Evolutionary conservation across 2,888 invertebrate species (phyloP), one percentile per base, ranked within the genome.

Genomic region (Catocala sponsa): DNA sequence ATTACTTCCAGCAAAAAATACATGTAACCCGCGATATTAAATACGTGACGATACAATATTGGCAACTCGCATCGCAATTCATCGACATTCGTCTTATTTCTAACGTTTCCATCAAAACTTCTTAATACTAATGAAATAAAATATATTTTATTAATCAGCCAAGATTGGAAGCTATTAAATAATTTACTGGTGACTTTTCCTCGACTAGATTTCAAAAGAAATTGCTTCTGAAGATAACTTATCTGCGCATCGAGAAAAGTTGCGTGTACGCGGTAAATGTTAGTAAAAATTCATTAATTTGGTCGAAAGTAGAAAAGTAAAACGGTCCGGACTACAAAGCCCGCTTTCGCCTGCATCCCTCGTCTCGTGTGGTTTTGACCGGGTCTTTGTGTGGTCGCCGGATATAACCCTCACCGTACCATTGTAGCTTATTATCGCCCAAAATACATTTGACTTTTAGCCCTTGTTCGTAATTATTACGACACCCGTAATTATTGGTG

Each of bases 281-380:
- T 75, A 78, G 77, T 74, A 70, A 79, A 82, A 85, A 81, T 82
- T 78, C 76, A 84, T 85, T 84, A 86, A 87, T 85, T 86, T 64
- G 62, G 60, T 69, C 62, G 65, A 73, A 70, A 77, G 70, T 75
- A 75, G 63, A 70, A 78, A 78, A 78, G 72, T 79, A 75, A 70
- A 71, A 69, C 68, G 63, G 60, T 33, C 53, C 66, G 64, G 47
- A 66, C 63, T 69, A 63, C 64, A 62, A 63, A 66, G 49, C 62
- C 63, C 46, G 59, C 52, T 63, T 68, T 55, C 48, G 49, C 55
- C 56, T 42, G 51, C 51, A 58, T 63, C 65, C 55, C 59, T 72
- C 48, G 46, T 46, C 60, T 76, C 79, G 76, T 89, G 90, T 80
- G 89, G 91, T 89, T 78, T 83, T 72, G 72, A 72, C 73, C 74